Evolutionary conservation across 2,113 vertebrate species (phyloP), one percentile per base, ranked within the genome.

Genomic region (Apodemus sylvaticus): DNA sequence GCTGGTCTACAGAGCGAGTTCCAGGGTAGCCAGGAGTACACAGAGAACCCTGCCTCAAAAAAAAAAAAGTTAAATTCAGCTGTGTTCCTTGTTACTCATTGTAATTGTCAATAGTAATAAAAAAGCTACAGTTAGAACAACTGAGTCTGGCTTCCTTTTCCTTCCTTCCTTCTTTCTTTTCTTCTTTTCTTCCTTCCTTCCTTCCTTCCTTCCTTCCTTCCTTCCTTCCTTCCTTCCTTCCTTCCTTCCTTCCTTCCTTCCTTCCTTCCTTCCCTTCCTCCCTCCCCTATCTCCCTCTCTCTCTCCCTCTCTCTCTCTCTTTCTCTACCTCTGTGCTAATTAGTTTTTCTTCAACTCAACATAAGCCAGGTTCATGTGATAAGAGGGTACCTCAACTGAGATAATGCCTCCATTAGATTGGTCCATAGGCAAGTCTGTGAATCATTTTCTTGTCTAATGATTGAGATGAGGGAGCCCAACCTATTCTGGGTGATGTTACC

Each of bases 41-140:
- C 45, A 48, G 45, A 48, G 45, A 48, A 48, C 45, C 45, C 45
- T 48, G 45, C 7, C 45, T 48, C 4, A 53, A 53, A 53, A 53
- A 53, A 53, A 53, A 53, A 95, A 92, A 94, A 98, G 95, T 93
- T 96, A 95, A 97, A 97, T 95, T 95, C 10, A 94, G 96, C 96
- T 98, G 86, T 96, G 5, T n/a, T 95, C 96, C 97, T 98, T 97
- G 78, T 90, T 66, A 77, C 88, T 97, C 89, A 89, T 94, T 97
- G 97, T 71, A 60, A 96, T 85, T 92, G 78, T 96, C 74, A 94
- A 89, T 58, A 90, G 42, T 82, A 81, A 53, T 93, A 95, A 97
- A 96, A 88, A 93, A 39, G 66, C 90, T 90, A 53, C 7, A 60
- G 74, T n/a, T 88, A 97, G 76, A 92, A 97, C 45, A 97, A 70